phyloP scores from a whole-genome alignment of 1,140 invertebrate species.

The Camponotus vicinus region DNA sequence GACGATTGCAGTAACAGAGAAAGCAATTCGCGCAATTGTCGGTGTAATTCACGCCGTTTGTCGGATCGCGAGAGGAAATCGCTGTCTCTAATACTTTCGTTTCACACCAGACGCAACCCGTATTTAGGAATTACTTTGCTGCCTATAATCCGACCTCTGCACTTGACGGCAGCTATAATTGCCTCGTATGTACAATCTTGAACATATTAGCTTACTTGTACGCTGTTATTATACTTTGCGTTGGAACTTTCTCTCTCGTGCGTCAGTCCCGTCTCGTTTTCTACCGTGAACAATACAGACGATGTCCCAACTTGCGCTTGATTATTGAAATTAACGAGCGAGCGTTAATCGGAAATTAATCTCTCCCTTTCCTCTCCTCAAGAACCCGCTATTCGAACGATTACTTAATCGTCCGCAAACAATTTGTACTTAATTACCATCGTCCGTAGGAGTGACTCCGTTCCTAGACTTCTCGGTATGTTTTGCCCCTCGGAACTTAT shows the following conservation, averaged over 20 bases:
- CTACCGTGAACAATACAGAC: background rate
- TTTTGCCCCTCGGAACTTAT: conserved; percentile 28
- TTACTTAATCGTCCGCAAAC: conserved; percentile 49
- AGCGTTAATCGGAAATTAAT: conserved; percentile 52
- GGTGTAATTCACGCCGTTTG: conserved; percentile 35
- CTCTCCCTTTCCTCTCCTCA: background rate
- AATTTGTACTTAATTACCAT: conserved; percentile 60
- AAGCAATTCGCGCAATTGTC: conserved; percentile 29
- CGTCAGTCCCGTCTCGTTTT: background rate
- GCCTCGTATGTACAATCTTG: conserved; percentile 14
- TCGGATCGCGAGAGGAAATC: conserved; percentile 27
- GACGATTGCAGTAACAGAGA: conserved; percentile 5
- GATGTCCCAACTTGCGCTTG: background rate
- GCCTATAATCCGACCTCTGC: background rate
- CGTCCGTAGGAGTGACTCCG: conserved; percentile 28
- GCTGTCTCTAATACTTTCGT: conserved; percentile 2
- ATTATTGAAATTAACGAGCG: conserved; percentile 52
- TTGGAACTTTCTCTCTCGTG: conserved; percentile 13
- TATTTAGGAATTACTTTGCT: conserved; percentile 38
- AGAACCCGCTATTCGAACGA: background rate
- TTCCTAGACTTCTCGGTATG: conserved; percentile 22
- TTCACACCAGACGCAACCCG: background rate
- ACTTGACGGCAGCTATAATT: background rate
- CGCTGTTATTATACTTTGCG: background rate
- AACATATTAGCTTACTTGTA: conserved; percentile 15